Percentiles rank a stretch among this genome's conserved stretches.
phyloP scores from a whole-genome alignment of 2,797 vertebrate genomes.

The Melanotaenia trifasciata region DNA sequence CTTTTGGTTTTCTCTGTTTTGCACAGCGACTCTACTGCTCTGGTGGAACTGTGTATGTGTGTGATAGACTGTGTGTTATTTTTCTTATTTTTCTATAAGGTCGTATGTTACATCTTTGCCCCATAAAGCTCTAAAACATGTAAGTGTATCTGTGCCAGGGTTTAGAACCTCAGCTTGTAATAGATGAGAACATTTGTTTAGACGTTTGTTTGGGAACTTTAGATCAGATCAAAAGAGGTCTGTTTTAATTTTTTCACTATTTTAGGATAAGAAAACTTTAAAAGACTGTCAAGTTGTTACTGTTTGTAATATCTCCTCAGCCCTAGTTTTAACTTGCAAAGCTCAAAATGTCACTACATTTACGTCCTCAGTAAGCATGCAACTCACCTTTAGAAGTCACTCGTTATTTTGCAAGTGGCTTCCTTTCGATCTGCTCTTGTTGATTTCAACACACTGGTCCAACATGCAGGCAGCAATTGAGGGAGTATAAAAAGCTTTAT shows the following conservation, averaged over 20 bases:
- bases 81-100: no score
- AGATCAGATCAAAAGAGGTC: neutral
- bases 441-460: constrained; percentile 68
- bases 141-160: neutral
- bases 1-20: no score
- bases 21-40: no score
- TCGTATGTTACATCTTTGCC: neutral
- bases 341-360: constrained; percentile 29
- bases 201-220: neutral
- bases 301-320: neutral
- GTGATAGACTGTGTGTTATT: no score
- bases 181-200: constrained; percentile 1
- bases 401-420: constrained; percentile 22
- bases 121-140: neutral
- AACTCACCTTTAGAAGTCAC: constrained; percentile 34
- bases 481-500: constrained; percentile 69
- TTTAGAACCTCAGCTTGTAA: neutral
- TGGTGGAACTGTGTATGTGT: no score
- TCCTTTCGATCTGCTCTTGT: constrained; percentile 64
- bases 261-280: neutral
- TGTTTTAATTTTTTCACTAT: neutral
- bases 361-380: constrained; percentile 36
- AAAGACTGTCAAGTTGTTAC: neutral
- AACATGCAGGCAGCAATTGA: constrained; percentile 56
- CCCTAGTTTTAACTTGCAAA: constrained; percentile 16